Base-by-base conservation (phyloP, 2,888 invertebrate species). In the Coenonympha glycerion region DNA sequence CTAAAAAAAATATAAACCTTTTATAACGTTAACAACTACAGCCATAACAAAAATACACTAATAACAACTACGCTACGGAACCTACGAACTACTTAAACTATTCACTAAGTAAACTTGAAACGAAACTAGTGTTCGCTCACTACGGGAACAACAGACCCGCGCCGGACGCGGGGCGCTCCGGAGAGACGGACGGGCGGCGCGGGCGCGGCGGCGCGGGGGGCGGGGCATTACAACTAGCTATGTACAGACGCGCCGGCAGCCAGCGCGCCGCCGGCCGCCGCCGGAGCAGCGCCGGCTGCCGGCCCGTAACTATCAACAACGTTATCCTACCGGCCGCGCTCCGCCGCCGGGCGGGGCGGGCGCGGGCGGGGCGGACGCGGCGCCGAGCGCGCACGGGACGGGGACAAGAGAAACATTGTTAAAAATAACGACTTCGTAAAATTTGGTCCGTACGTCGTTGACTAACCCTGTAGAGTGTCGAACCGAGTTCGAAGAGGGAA, bases 1-100 rank as follows among this genome's bases (percentile, higher is more conserved):
- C 77, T 77, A 78, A 84, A 82, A 71, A 75, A 83, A 76, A 79
- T 60, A 79, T 78, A 83, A 84, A 85, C 84, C 79, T 81, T 83
- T 83, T 72, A 83, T 82, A 85, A 81, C 74, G 77, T 85, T 84
- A 85, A 86, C 85, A 83, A 76, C 86, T 86, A 85, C 85, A 81
- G 85, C 83, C 84, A 85, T 86, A 86, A 85, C 84, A 85, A 86
- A 86, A 86, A 84, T 84, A 85, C 55, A 76, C 83, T 86, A 86
- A 81, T 77, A 82, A 84, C 77, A 68, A 78, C 84, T 85, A 86
- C 77, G 56, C 86, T 86, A 86, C 81, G 80, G 77, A 80, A 79
- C 73, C 85, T 86, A 86, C 80, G 57, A 63, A 70, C 84, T 86
- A 85, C 77, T 74, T 84, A 85, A 72, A 79, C 84, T 86, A 85